Evolutionary conservation across 2,888 invertebrate genomes (phyloP), one percentile per base, ranked within the genome.

Genomic region (Torymus auratus): DNA sequence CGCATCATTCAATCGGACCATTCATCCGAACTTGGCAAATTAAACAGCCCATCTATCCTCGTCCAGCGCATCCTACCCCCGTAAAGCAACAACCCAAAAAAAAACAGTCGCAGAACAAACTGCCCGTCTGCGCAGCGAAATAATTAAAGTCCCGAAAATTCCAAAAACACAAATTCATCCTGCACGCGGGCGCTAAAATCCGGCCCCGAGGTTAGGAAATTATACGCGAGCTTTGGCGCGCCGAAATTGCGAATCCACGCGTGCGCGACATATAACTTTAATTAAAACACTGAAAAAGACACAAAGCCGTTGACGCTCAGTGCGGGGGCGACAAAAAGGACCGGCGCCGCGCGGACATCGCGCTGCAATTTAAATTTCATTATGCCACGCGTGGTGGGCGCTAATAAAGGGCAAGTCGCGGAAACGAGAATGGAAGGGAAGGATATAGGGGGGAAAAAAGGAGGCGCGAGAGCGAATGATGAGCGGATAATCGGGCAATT

Each of bases 281-380:
- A 78, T 78, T 78, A 78, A 70, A 78, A 60, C 71, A 56, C 28
- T n/a, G 78, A 78, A 65, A 71, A 71, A 78, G 64, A 70, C 17
- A 53, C 69, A 71, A 52, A 68, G 68, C 68, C 56, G 70, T 70
- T 41, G 17, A 55, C 69, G 11, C 17, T 10, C 41, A 0, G 58
- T 4, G 53, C n/a, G 52, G 28, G n/a, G 41, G 41, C n/a, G n/a
- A 41, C 41, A 53, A 28, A 20, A 61, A 20, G 15, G 28, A 73
- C 17, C 23, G 15, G 4, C 20, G 15, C 11, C 11, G 20, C 20
- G 7, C 12, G 14, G 12, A 20, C 41, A 41, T 41, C 41, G 7
- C 41, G 53, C 28, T 17, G 62, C 70, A 64, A 77, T 77, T 77
- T 71, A 61, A 77, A 71, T 78, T 78, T 75, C 67, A 75, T 75